A percentile compares a stretch with the other conserved stretches of the same genome.
These are phyloP conservation scores for Colletes collaris DNA, from an alignment of 2,888 invertebrate genomes.

Conservation along the genomic window DNA sequence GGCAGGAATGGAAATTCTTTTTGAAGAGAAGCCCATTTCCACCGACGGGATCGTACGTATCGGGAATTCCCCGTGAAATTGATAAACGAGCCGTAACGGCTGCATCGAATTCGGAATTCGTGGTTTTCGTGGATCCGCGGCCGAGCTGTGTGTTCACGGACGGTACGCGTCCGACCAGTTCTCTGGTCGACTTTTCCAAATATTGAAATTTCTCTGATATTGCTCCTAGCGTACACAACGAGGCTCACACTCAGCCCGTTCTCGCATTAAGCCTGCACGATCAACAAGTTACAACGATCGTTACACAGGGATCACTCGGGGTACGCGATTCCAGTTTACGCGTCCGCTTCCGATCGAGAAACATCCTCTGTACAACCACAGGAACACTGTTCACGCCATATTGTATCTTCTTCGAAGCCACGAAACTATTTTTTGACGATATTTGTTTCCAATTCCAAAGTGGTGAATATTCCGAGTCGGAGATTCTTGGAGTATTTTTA, in stretches of 20 bases:
- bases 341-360: neutral
- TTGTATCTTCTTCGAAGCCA: no score
- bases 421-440: no score
- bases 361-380: no score
- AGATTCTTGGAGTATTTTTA: no score
- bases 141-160: conserved; percentile 12
- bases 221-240: neutral
- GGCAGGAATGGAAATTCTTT: conserved; percentile 6
- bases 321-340: conserved; percentile 4
- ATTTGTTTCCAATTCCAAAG: no score
- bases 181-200: conserved; percentile 30
- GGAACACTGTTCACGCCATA: no score
- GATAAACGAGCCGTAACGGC: conserved; percentile 35
- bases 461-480: no score
- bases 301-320: neutral
- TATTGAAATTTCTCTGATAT: conserved; percentile 41
- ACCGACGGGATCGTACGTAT: conserved; percentile 4
- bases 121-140: neutral
- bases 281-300: conserved; percentile 35
- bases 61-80: conserved; percentile 22
- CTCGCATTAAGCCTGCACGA: neutral
- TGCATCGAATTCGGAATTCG: neutral
- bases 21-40: neutral
- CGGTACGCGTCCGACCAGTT: neutral
- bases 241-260: neutral